Evolutionary conservation across 2,888 invertebrate genomes (phyloP).

Genomic region (Acrobasis consociella): DNA sequence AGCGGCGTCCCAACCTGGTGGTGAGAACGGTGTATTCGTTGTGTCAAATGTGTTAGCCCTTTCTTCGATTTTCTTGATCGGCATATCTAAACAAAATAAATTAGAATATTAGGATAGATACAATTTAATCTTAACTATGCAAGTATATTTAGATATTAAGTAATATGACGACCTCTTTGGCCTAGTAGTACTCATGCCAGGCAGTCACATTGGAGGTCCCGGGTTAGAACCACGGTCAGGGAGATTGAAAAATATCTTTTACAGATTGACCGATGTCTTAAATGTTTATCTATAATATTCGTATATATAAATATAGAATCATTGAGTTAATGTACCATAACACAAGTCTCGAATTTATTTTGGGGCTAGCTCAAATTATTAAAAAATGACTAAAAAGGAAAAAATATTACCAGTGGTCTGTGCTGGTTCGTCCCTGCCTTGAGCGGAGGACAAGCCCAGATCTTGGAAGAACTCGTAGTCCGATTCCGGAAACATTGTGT

Average conservation of each 20-base stretch:
- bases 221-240: no score
- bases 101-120: conserved; percentile 10
- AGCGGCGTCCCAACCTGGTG: conserved; percentile 71
- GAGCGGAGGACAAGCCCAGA: conserved; percentile 84
- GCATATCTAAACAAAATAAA: conserved; percentile 52
- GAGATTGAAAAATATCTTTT: no score
- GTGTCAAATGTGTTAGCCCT: conserved; percentile 72
- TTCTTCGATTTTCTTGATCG: conserved; percentile 57
- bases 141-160: background rate
- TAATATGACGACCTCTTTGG: no score
- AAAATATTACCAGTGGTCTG: conserved; percentile 71
- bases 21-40: conserved; percentile 71
- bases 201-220: no score
- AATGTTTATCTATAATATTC: no score
- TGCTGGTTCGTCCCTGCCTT: conserved; percentile 75
- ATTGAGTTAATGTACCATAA: no score
- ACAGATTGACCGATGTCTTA: no score
- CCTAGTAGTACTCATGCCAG: no score
- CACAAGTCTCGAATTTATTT: no score
- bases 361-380: no score
- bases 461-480: conserved; percentile 88
- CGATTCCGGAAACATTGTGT: conserved; percentile 74
- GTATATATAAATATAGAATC: no score
- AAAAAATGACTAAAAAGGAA: no score
- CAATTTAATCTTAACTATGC: background rate